Percentiles rank a stretch among this genome's conserved stretches.
phyloP scores from a whole-genome alignment of 2,888 invertebrate genomes.

The Willowsia nigromaculata region DNA sequence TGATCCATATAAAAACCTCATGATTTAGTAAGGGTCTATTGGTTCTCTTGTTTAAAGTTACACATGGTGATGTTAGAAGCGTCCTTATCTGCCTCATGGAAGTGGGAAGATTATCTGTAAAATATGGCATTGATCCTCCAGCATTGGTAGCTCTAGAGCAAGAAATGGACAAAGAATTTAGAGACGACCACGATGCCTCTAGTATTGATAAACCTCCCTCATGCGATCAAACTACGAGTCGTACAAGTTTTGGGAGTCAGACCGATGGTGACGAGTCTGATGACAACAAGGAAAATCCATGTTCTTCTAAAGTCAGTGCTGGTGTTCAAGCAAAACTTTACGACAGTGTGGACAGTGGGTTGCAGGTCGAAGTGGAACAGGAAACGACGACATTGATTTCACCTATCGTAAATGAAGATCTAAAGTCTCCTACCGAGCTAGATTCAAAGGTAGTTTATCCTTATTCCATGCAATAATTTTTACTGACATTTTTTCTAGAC shows the following conservation, averaged over 20 bases:
- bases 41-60: conserved; percentile 82
- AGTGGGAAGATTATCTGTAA: conserved; percentile 89
- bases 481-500: not conserved
- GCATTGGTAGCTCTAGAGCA: conserved; percentile 90
- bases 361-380: conserved; percentile 79
- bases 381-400: conserved; percentile 12
- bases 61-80: conserved; percentile 91
- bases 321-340: conserved; percentile 76
- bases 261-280: conserved; percentile 74
- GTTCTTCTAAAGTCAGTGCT: conserved; percentile 49
- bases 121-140: conserved; percentile 90
- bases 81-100: conserved; percentile 92
- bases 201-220: conserved; percentile 56
- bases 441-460: conserved; percentile 83
- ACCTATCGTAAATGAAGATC: conserved; percentile 32
- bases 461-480: no score
- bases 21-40: not conserved
- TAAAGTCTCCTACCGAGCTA: conserved; percentile 84
- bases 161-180: conserved; percentile 91
- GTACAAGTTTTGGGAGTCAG: conserved; percentile 73
- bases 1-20: no score
- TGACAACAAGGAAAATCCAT: conserved; percentile 76
- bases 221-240: conserved; percentile 67
- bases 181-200: conserved; percentile 61
- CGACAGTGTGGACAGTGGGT: conserved; percentile 80